phyloP scores from a whole-genome alignment of 2,888 invertebrate species.

The Xestia c-nigrum region DNA sequence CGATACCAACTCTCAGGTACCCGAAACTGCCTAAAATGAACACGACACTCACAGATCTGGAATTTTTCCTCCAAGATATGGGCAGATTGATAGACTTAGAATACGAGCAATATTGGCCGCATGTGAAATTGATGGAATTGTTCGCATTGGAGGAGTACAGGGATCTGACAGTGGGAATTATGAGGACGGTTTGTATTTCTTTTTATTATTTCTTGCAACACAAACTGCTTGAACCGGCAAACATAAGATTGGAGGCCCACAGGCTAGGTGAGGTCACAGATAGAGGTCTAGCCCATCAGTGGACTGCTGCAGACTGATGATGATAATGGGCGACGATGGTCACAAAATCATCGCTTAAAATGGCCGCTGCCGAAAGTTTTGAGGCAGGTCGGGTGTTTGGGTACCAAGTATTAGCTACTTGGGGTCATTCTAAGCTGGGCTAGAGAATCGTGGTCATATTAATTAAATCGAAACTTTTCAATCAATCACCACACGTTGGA shows the following conservation, averaged over 20 bases:
- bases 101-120: slow-evolving; percentile 61
- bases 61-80: slow-evolving; percentile 62
- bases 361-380: neutral
- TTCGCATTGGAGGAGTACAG: slow-evolving; percentile 22
- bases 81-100: slow-evolving; percentile 79
- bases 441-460: too few relatives aligned
- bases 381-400: neutral
- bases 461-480: neutral
- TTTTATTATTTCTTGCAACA: neutral
- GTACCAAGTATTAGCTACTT: neutral
- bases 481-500: neutral
- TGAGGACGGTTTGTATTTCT: slow-evolving; percentile 31
- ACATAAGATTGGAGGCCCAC: neutral
- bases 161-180: slow-evolving; percentile 22
- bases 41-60: slow-evolving; percentile 67
- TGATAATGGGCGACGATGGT: neutral
- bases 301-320: neutral
- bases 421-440: neutral
- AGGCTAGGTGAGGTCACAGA: too few relatives aligned
- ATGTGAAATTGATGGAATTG: slow-evolving; percentile 27
- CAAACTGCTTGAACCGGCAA: neutral
- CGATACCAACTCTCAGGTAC: slow-evolving; percentile 29
- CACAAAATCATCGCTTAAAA: neutral
- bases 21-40: slow-evolving; percentile 50
- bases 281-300: neutral